phyloP scores from a whole-genome alignment of 1,140 invertebrate species.

The Pectinophora gossypiella region DNA sequence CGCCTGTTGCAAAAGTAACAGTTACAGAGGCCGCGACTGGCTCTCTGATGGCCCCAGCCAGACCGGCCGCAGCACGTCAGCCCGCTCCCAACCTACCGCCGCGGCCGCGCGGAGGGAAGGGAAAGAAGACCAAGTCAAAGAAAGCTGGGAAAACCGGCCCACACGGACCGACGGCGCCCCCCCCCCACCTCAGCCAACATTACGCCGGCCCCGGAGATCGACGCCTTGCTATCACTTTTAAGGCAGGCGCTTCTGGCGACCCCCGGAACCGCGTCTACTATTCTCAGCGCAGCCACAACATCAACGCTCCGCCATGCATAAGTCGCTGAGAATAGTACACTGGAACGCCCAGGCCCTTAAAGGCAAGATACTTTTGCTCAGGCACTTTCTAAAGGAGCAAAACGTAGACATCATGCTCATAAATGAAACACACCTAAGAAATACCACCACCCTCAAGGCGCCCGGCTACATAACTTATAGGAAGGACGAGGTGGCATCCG shows the following conservation, averaged over 20 bases:
- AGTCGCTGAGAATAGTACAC: background rate
- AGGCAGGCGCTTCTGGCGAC: background rate
- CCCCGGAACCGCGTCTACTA: background rate
- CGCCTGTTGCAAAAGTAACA: background rate
- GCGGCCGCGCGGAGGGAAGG: background rate
- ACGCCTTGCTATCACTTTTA: background rate
- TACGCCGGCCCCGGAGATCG: background rate
- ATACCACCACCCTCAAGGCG: background rate
- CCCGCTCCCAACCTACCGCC: background rate
- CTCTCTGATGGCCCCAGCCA: background rate
- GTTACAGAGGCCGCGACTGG: background rate
- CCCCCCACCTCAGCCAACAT: background rate
- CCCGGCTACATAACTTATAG: background rate
- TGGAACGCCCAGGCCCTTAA: background rate
- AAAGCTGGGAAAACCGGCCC: no score
- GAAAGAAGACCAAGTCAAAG: no score
- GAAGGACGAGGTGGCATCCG: background rate
- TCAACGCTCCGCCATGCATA: background rate
- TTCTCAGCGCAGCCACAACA: background rate
- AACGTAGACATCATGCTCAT: background rate
- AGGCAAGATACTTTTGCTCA: background rate
- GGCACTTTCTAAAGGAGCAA: background rate
- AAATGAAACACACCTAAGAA: background rate
- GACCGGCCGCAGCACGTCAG: background rate
- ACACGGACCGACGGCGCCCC: background rate